Evolutionary conservation across 2,113 vertebrate genomes (phyloP), one percentile per base, ranked within the genome.

Genomic region (Toxotes jaculatrix): DNA sequence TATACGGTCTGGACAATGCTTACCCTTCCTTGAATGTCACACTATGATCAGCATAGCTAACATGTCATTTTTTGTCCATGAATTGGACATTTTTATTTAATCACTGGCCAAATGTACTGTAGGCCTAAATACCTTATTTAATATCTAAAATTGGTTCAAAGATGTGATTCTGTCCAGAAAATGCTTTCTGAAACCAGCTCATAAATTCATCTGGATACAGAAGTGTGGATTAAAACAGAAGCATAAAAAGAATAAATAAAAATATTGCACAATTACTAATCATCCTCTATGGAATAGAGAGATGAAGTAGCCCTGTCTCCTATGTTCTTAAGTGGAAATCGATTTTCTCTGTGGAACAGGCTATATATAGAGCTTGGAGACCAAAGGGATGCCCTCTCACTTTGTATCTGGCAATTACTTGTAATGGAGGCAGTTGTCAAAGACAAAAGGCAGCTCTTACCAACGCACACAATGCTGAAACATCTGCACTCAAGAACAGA

Each of bases 341-440:
- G 88, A 93, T 94, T 97, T 97, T 95, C 97, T 97, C 94, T 96
- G 94, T 96, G 96, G 96, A 95, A 91, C 94, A 5, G 43, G 92
- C 95, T 97, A 97, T 97, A 97, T 97, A 97, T 97, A 98, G 96
- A 80, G 73, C 71, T 68, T 10, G 51, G 61, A 96, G 95, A 96
- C 95, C 96, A 96, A 96, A 96, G 96, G 97, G 97, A 97, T 96
- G 96, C 95, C 96, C 92, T 93, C 84, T 92, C 73, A 85, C 77
- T 96, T 95, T 96, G 86, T 93, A 92, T 95, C 94, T 90, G 87
- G 93, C 95, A 96, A 97, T 97, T 97, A 96, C 95, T 96, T 96
- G 95, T 97, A 97, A 97, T 97, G 95, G 93, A 94, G 91, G 90
- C 94, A 95, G 94, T 96, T 96, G 95, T 95, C 92, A 94, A 94